A percentile compares a stretch with the other conserved stretches of the same genome.
Evolutionary conservation across 2,888 invertebrate species (phyloP).

Genomic region (Pandemis cinnamomeana): DNA sequence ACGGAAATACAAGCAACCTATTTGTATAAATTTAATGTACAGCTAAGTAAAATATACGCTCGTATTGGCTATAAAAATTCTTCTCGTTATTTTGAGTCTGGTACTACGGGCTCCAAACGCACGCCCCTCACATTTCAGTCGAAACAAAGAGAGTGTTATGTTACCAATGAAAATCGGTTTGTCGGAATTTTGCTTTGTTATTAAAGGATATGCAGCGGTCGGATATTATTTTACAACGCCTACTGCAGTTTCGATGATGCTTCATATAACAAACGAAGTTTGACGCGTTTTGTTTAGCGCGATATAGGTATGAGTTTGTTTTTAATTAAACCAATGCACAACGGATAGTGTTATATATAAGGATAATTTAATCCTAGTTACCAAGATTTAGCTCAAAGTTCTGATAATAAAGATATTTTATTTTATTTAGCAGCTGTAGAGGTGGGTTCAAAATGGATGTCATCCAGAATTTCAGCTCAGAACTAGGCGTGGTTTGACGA

Average conservation of each 20-base stretch:
- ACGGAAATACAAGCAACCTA: too few relatives aligned
- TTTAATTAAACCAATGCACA: neutral
- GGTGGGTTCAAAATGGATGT: too few relatives aligned
- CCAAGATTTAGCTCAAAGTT: too few relatives aligned
- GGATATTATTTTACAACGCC: slow-evolving; percentile 2
- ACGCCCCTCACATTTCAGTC: slow-evolving; percentile 13
- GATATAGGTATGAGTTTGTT: neutral
- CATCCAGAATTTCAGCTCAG: too few relatives aligned
- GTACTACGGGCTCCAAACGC: slow-evolving; percentile 6
- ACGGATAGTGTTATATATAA: too few relatives aligned
- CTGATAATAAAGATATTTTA: too few relatives aligned
- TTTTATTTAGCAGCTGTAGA: too few relatives aligned
- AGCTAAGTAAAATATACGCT: neutral
- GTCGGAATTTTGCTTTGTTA: slow-evolving; percentile 20
- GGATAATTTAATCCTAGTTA: too few relatives aligned
- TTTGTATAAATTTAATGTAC: too few relatives aligned
- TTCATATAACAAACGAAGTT: neutral
- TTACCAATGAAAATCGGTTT: slow-evolving; percentile 28
- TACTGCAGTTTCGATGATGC: neutral
- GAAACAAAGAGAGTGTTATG: slow-evolving; percentile 35
- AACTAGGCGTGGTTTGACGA: too few relatives aligned
- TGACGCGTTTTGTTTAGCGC: neutral
- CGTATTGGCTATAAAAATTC: neutral
- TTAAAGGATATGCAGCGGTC: slow-evolving; percentile 4
- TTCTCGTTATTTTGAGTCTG: slow-evolving; percentile 13